Percentiles rank a stretch among this genome's conserved stretches.
Conservation (phyloP, 2,797 vertebrate species). For the Muraenolepis orangiensis region DNA sequence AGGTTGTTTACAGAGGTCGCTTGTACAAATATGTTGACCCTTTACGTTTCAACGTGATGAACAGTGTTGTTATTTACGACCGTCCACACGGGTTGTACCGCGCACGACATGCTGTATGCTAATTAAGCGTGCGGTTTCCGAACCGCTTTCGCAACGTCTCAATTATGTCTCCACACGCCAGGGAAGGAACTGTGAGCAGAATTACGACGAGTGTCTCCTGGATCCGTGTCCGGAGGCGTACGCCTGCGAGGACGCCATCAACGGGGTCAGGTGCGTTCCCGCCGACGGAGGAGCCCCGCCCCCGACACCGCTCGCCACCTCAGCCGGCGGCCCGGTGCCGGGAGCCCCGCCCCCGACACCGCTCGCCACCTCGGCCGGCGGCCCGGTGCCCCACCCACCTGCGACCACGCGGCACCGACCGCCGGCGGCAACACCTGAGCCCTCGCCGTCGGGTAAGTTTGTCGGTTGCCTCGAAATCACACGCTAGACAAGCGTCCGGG, state of each 20-base stretch:
- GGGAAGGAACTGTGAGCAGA: constrained; percentile 80
- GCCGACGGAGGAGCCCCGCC: constrained; percentile 31
- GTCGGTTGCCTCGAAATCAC: constrained; percentile 8
- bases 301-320: constrained; percentile 55
- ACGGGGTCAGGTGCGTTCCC: constrained; percentile 79
- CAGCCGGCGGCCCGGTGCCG: constrained; percentile 37
- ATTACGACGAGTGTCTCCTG: constrained; percentile 83
- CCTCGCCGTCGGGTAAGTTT: constrained; percentile 63
- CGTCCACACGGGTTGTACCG: no score
- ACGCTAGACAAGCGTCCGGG: no score
- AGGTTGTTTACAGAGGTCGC: background rate
- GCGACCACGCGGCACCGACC: constrained; percentile 30
- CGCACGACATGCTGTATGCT: background rate
- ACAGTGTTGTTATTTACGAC: background rate
- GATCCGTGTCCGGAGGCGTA: constrained; percentile 77
- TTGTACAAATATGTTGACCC: background rate
- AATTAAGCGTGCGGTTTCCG: background rate
- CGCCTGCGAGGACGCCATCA: constrained; percentile 80
- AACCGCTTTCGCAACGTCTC: constrained; percentile 13
- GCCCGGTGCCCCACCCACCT: constrained; percentile 36
- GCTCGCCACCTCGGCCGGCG: constrained; percentile 42
- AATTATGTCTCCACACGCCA: constrained; percentile 35
- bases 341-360: constrained; percentile 58
- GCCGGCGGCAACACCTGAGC: constrained; percentile 35
- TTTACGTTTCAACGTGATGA: background rate